These are phyloP conservation scores for Hipparchia semele DNA, from an alignment of 2,888 invertebrate species.

Conservation along the genomic window DNA sequence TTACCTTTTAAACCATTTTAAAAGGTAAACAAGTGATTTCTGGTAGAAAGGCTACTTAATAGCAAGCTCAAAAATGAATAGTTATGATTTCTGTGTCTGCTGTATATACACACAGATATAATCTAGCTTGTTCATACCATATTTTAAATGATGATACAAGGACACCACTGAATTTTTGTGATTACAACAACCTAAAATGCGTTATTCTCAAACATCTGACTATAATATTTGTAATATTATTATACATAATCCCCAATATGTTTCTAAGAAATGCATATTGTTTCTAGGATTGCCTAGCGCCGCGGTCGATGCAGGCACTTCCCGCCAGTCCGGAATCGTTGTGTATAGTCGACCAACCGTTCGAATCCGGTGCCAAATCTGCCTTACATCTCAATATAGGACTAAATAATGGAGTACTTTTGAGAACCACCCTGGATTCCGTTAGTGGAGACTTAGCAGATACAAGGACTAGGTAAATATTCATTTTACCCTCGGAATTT, in stretches of 20 bases:
- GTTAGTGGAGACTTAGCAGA: slow-evolving; percentile 98
- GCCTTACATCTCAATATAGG: slow-evolving; percentile 98
- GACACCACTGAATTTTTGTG: slow-evolving; percentile 79
- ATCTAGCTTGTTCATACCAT: too few species aligned
- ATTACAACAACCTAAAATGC: slow-evolving; percentile 79
- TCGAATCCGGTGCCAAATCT: slow-evolving; percentile 86
- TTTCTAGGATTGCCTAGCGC: slow-evolving; percentile 93
- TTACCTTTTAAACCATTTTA: too few species aligned
- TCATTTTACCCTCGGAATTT: neutral
- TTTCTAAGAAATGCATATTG: slow-evolving; percentile 14
- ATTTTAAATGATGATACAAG: slow-evolving; percentile 75
- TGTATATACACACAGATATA: too few species aligned
- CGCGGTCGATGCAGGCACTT: slow-evolving; percentile 97
- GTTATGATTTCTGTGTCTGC: too few species aligned
- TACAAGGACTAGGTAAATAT: slow-evolving; percentile 91
- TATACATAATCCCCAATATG: neutral
- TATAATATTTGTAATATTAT: neutral
- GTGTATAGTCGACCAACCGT: slow-evolving; percentile 94
- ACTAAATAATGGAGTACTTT: slow-evolving; percentile 96
- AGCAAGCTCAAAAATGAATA: too few species aligned
- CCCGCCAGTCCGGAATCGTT: slow-evolving; percentile 98
- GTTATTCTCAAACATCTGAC: slow-evolving; percentile 76
- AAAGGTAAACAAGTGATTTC: too few species aligned
- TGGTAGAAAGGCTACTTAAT: too few species aligned
- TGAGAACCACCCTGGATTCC: slow-evolving; percentile 96